Percentiles rank a stretch among this genome's conserved stretches.
Evolutionary conservation across 2,113 vertebrate genomes (phyloP).

Genomic region (Larimichthys polyactis): DNA sequence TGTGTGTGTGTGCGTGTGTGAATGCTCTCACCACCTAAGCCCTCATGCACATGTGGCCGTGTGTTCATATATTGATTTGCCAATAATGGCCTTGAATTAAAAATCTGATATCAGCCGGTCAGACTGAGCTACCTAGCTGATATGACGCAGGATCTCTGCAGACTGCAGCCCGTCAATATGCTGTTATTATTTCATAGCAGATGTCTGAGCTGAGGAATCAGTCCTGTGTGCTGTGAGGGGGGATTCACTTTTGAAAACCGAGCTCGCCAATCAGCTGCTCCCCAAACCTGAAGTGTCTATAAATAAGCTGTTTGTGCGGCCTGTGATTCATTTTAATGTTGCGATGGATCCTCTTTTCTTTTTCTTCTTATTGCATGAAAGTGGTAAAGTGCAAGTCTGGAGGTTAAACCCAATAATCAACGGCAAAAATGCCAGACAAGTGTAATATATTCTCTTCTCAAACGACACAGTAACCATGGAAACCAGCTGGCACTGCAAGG

Average conservation of each 20-base stretch:
- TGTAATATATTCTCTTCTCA: not conserved
- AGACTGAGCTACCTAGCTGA: slow-evolving; percentile 35
- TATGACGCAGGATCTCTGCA: slow-evolving; percentile 48
- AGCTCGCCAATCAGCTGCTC: slow-evolving; percentile 45
- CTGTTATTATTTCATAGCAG: slow-evolving; percentile 62
- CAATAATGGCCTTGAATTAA: slow-evolving; percentile 62
- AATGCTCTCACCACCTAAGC: not conserved
- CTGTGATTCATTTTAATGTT: slow-evolving; percentile 30
- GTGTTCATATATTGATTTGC: slow-evolving; percentile 54
- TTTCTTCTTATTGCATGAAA: not conserved
- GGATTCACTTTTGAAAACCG: slow-evolving; percentile 46
- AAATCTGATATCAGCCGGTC: slow-evolving; percentile 38
- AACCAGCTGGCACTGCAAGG: slow-evolving; percentile 12
- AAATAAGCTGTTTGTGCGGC: slow-evolving; percentile 36
- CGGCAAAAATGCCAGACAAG: not conserved
- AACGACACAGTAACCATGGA: slow-evolving; percentile 29
- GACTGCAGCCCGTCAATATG: slow-evolving; percentile 51
- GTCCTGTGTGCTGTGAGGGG: slow-evolving; percentile 26
- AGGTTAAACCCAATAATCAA: slow-evolving; percentile 24
- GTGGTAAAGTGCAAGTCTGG: slow-evolving; percentile 6
- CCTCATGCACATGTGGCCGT: slow-evolving; percentile 15
- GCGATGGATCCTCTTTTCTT: slow-evolving; percentile 10
- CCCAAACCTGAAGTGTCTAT: slow-evolving; percentile 40
- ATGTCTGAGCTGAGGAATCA: slow-evolving; percentile 60
- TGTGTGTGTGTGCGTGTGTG: slow-evolving; percentile 16